phyloP scores from a whole-genome alignment of 1,140 invertebrate species.

The Anastrepha obliqua region DNA sequence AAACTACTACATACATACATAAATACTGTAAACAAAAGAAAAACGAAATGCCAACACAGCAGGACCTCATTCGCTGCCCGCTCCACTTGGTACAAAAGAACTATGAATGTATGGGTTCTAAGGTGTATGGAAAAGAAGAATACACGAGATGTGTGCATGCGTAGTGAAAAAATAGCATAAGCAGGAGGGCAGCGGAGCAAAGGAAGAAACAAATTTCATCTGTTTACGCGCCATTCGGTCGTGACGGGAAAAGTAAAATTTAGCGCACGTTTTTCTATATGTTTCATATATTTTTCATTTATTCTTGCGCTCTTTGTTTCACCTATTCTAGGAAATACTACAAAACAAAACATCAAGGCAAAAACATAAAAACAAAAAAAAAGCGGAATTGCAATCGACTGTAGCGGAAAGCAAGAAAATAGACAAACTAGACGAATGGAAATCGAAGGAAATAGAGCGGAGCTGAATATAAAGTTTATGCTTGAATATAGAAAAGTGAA shows the following conservation, averaged over 20 bases:
- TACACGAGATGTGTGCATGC: too few relatives aligned
- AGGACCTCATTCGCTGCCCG: neutral
- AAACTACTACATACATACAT: neutral
- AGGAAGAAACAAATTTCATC: slow-evolving; percentile 9
- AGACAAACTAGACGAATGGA: neutral
- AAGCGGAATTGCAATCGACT: neutral
- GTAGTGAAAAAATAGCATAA: too few relatives aligned
- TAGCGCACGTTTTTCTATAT: neutral
- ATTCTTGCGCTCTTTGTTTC: neutral
- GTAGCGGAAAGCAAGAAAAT: neutral
- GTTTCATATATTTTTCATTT: slow-evolving; percentile 1
- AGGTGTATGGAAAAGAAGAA: too few relatives aligned
- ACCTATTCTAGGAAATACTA: too few relatives aligned
- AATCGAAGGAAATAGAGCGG: neutral
- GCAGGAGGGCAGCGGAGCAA: neutral
- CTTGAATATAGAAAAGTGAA: neutral
- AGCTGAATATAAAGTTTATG: neutral
- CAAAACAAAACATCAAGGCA: too few relatives aligned
- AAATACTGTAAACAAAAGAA: neutral
- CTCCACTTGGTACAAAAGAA: too few relatives aligned
- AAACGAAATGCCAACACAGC: neutral
- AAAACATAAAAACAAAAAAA: neutral
- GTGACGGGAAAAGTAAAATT: slow-evolving; percentile 31
- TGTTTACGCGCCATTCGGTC: slow-evolving; percentile 12
- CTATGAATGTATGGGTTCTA: too few relatives aligned